These are phyloP conservation scores for Channa argus DNA, from an alignment of 2,113 vertebrate species.

Conservation along the genomic window DNA sequence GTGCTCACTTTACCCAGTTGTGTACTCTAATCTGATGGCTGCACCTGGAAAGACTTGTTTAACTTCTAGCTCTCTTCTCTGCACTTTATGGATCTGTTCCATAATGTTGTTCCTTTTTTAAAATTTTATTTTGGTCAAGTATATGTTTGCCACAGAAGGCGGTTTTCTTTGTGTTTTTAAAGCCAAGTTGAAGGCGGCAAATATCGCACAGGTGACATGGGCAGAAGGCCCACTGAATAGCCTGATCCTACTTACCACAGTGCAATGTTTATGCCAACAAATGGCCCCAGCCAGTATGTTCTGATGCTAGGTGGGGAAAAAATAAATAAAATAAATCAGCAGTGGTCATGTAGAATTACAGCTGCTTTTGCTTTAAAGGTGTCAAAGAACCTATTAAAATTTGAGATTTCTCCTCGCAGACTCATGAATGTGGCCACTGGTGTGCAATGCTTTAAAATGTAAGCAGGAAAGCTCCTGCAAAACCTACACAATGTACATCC, in stretches of 20 bases:
- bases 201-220: slow-evolving; percentile 52
- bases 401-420: slow-evolving; percentile 19
- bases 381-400: slow-evolving; percentile 6
- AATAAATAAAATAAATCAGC: neutral
- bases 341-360: neutral
- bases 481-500: slow-evolving; percentile 37
- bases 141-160: neutral
- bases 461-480: slow-evolving; percentile 17
- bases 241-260: slow-evolving; percentile 58
- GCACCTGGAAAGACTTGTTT: neutral
- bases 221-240: slow-evolving; percentile 52
- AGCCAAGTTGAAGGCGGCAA: no score
- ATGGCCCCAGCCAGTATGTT: slow-evolving; percentile 34
- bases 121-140: neutral
- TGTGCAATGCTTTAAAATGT: slow-evolving; percentile 46
- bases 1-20: slow-evolving; percentile 17
- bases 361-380: neutral
- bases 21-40: slow-evolving; percentile 23
- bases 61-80: neutral
- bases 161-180: neutral
- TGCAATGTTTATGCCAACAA: slow-evolving; percentile 35
- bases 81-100: neutral
- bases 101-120: no score
- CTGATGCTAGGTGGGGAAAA: slow-evolving; percentile 3
- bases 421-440: slow-evolving; percentile 29